Conservation (phyloP, 2,113 vertebrate genomes). For the Prietella phreatophila region DNA sequence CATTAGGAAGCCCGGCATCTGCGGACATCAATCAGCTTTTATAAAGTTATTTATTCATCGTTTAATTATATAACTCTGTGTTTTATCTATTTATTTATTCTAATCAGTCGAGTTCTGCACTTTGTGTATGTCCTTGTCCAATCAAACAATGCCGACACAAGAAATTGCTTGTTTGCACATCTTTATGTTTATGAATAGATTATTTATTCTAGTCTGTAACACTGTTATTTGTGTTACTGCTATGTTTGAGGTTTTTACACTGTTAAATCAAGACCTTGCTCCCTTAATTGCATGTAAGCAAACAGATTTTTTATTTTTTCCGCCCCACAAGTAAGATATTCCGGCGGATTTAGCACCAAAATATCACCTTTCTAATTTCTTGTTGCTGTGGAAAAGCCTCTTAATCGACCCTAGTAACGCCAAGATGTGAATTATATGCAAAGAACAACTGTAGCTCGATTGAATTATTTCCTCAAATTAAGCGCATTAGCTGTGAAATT, state of each 20-base stretch:
- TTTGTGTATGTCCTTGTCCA: constrained; percentile 60
- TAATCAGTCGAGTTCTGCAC: constrained; percentile 64
- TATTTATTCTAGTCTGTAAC: constrained; percentile 39
- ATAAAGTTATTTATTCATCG: constrained; percentile 72
- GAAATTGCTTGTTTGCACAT: constrained; percentile 63
- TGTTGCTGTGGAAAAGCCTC: constrained; percentile 46
- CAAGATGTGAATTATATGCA: constrained; percentile 64
- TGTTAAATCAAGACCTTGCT: constrained; percentile 1
- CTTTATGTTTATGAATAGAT: constrained; percentile 30
- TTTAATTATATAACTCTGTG: constrained; percentile 68
- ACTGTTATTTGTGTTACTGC: constrained; percentile 1
- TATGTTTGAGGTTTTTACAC: neutral
- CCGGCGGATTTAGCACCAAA: constrained; percentile 22
- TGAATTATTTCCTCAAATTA: constrained; percentile 71
- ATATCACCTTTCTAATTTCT: constrained; percentile 50
- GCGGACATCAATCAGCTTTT: constrained; percentile 91
- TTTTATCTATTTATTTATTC: constrained; percentile 72
- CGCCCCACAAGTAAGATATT: neutral
- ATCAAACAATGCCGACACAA: constrained; percentile 68
- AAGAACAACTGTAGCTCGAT: constrained; percentile 69
- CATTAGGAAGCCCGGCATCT: constrained; percentile 86
- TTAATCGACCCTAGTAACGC: constrained; percentile 50
- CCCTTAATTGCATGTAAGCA: constrained; percentile 20
- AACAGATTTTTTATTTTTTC: neutral
- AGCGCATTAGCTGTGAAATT: constrained; percentile 72